Percentiles rank a stretch among this genome's conserved stretches.
phyloP scores from a whole-genome alignment of 23 tunicate species.

The Phallusia fumigata region DNA sequence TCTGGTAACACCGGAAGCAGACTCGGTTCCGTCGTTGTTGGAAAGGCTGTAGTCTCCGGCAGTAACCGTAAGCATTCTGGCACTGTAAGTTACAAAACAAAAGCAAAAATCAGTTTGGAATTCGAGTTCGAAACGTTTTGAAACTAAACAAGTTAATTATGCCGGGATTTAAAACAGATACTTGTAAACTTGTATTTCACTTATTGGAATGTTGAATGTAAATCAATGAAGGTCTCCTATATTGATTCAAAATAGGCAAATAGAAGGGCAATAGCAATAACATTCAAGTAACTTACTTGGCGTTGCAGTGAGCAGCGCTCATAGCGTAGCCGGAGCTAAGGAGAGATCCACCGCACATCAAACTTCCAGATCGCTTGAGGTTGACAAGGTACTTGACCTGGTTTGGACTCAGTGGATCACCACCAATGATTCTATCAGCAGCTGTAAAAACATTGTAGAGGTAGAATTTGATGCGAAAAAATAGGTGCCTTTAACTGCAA shows the following conservation, averaged over 20 bases:
- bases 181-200: too few species aligned
- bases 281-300: conserved; percentile 7
- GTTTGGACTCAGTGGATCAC: conserved; percentile 26
- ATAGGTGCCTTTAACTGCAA: too few species aligned
- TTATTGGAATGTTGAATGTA: too few species aligned
- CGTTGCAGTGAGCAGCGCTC: conserved; percentile 78
- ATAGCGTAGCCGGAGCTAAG: conserved; percentile 44
- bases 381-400: conserved; percentile 49
- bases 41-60: conserved; percentile 59
- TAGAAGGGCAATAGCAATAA: too few species aligned
- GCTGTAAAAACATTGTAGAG: background rate
- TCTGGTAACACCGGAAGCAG: conserved; percentile 38
- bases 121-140: too few species aligned
- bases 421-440: conserved; percentile 76
- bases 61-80: conserved; percentile 35
- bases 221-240: too few species aligned
- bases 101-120: too few species aligned
- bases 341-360: conserved; percentile 80
- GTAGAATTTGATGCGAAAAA: background rate
- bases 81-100: too few species aligned
- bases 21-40: conserved; percentile 57
- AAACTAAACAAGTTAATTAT: too few species aligned
- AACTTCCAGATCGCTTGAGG: conserved; percentile 52
- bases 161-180: too few species aligned
- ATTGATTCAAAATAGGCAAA: too few species aligned